A percentile compares a stretch with the other conserved stretches of the same genome.
phyloP scores from a whole-genome alignment of 2,888 invertebrate genomes.

The Tridacna gigas region DNA sequence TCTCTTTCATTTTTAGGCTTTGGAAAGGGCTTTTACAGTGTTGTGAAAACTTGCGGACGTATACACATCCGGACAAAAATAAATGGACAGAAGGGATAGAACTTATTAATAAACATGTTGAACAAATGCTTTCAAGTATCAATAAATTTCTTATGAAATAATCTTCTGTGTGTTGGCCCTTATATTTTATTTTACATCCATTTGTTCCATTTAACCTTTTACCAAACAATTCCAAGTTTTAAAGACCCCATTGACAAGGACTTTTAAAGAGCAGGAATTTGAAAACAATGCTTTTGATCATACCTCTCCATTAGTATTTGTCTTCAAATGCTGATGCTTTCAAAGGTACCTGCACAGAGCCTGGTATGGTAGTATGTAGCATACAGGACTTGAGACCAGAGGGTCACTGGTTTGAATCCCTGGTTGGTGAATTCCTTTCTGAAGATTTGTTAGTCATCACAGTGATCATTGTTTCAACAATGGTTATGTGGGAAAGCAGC shows the following conservation, averaged over 20 bases:
- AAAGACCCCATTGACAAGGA: background rate
- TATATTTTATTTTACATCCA: background rate
- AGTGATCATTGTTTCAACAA: background rate
- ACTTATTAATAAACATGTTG: constrained; percentile 32
- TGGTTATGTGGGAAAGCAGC: background rate
- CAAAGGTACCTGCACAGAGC: too few species aligned
- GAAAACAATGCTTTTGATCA: too few species aligned
- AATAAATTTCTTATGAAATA: constrained; percentile 1
- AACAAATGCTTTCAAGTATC: background rate
- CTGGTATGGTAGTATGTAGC: too few species aligned
- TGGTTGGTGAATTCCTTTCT: background rate
- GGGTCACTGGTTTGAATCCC: background rate
- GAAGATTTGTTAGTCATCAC: background rate
- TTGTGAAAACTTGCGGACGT: constrained; percentile 74
- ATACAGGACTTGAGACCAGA: background rate
- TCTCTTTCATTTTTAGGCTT: constrained; percentile 58
- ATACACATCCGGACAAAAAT: constrained; percentile 70
- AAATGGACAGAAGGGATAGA: constrained; percentile 75
- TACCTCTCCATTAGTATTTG: too few species aligned
- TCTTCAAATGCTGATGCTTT: too few species aligned
- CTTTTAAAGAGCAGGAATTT: too few species aligned
- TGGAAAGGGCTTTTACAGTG: constrained; percentile 72
- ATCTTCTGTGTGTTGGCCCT: background rate
- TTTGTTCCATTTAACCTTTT: background rate
- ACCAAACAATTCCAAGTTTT: background rate